A percentile compares a stretch with the other conserved stretches of the same genome.
These are phyloP conservation scores for Pelecanus crispus DNA, from an alignment of 2,113 vertebrate genomes.

Conservation along the genomic window DNA sequence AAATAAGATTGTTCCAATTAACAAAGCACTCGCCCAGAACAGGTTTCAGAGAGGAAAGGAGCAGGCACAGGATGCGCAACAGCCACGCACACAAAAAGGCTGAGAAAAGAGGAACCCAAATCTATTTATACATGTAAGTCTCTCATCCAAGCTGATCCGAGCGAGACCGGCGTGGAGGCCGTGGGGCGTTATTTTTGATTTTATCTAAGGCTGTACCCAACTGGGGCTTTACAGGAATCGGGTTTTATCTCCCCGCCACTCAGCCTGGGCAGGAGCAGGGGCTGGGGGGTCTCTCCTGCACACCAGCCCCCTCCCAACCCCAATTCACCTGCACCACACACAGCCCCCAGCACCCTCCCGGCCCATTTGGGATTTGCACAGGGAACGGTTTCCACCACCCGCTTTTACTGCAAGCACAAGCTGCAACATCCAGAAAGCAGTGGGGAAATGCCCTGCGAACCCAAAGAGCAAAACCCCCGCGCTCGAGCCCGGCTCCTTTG, in stretches of 20 bases:
- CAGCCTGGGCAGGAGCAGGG: accelerated
- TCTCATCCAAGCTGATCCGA: neutral
- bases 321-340: accelerated
- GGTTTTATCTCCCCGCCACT: neutral
- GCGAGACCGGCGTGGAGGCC: accelerated
- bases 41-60: neutral
- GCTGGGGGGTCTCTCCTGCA: neutral
- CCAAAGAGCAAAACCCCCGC: neutral
- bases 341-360: accelerated
- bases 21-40: neutral
- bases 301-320: neutral
- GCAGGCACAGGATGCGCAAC: neutral
- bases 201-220: neutral
- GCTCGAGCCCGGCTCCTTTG: accelerated
- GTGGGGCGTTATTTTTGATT: neutral
- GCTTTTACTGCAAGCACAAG: neutral
- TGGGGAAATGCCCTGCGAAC: neutral
- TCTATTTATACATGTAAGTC: neutral
- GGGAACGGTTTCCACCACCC: neutral
- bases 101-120: neutral
- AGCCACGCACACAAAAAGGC: neutral
- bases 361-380: neutral
- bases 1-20: constrained; percentile 52
- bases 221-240: neutral
- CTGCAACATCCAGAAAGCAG: neutral